Evolutionary conservation across 2,888 invertebrate species (phyloP), one percentile per base, ranked within the genome.

Genomic region (Lithophane ornitopus): DNA sequence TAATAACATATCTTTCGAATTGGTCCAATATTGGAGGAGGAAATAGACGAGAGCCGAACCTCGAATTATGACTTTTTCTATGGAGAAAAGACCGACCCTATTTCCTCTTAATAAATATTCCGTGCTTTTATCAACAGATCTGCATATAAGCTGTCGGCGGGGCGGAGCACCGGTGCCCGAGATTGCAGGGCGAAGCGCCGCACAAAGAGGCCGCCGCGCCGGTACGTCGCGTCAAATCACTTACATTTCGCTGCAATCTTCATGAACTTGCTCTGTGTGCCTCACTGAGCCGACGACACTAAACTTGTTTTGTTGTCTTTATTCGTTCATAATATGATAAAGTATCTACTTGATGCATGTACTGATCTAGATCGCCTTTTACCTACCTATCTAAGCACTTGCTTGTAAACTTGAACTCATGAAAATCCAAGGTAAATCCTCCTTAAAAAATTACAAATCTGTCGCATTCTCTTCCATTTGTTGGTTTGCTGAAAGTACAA

Each of bases 161-260:
- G 80, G 85, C 69, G 82, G 78, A 77, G 77, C 77, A 16, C 26
- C 22, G 26, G 2, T 41, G 58, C 73, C 63, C 69, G 49, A 78
- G 82, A 83, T 83, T 78, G 85, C 70, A 83, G 82, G 79, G 77
- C 77, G 68, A 70, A 74, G 70, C 70, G 63, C 78, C 76, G 58
- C 75, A 77, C 83, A 85, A 81, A 86, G 82, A 34, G 19, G 16
- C 73, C 26, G 80, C 70, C 63, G 2, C 26, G 80, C 70, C 63
- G 2, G 19, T 68, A 39, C 75, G 66, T 75, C 66, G 74, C 75
- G 19, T 74, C 39, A 66, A 28, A 65, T 78, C 74, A 72, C 68
- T 78, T 72, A 44, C 46, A 70, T 70, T 83, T 72, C 58, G 70
- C 70, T 71, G 65, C 70, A 70, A 72, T 83, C 69, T 84, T 83